Evolutionary conservation across 2,888 invertebrate species (phyloP), one percentile per base, ranked within the genome.

Genomic region (Folsomia manolachei): DNA sequence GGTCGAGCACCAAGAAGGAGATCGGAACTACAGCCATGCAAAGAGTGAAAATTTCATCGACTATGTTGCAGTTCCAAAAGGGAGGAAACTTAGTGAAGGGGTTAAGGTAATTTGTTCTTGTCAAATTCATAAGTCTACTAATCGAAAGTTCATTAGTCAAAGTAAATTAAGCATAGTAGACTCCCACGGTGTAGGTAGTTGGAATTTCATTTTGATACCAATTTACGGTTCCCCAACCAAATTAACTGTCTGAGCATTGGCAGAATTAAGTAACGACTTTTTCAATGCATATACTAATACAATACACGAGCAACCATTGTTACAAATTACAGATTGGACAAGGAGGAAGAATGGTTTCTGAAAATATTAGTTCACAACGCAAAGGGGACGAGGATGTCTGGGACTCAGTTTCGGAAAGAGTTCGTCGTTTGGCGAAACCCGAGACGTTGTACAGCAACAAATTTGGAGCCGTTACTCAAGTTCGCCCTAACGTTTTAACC

Each of bases 1-100:
- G 88, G 67, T 88, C 85, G 75, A 90, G 90, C 83, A 86, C 70
- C 78, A 77, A 11, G 77, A 79, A 53, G 81, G 81, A 11, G 76
- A 68, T n/a, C 79, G 76, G 63, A 79, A 81, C 75, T 90, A 87
- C 83, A 86, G 89, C 70, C 90, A 93, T 83, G 90, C 89, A 82
- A 88, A 92, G 71, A 90, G 92, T 83, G 92, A 94, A 84, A 90
- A 90, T 82, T 89, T 91, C 83, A 92, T 93, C 66, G 93, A 94
- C 84, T 90, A 92, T 77, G 74, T 82, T 51, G 79, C 81, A 4
- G 81, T 82, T 25, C 82, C 82, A 4, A 79, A 79, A 69, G 82
- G 82, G 70, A 82, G 79, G 39, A 79, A 80, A 83, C 86, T 92
- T 84, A 90, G 91, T 82, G 90, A 92, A 83, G 94, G 94, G 79